Percentiles rank a stretch among this genome's conserved stretches.
phyloP scores from a whole-genome alignment of 2,113 vertebrate species.

The Callorhinus ursinus region DNA sequence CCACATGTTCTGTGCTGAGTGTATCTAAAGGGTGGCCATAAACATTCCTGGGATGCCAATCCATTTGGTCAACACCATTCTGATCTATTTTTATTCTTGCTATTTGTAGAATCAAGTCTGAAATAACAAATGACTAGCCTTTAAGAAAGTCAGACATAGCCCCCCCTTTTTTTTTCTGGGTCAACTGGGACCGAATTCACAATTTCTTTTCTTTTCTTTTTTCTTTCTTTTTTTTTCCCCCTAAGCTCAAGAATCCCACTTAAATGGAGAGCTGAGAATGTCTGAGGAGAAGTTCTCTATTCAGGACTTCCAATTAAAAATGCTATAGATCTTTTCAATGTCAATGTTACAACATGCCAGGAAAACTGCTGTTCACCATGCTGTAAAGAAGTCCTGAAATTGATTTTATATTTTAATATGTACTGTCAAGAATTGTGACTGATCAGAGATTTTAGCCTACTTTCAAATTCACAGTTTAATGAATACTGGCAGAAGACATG shows the following conservation, averaged over 20 bases:
- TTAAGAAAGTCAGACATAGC: neutral
- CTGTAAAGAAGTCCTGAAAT: neutral
- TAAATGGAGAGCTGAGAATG: neutral
- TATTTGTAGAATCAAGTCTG: neutral
- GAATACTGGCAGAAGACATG: neutral
- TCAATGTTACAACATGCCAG: neutral
- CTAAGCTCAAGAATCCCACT: neutral
- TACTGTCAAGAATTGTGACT: neutral
- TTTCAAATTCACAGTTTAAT: neutral
- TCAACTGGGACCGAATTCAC: neutral
- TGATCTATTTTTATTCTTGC: neutral
- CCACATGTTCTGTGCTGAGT: neutral
- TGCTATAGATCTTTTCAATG: neutral
- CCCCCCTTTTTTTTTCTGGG: neutral
- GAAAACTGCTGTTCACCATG: neutral
- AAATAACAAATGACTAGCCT: neutral
- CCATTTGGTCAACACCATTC: neutral
- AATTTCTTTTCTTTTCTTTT: neutral
- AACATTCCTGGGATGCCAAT: neutral
- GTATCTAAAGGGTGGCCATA: neutral
- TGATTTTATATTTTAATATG: conserved; percentile 40
- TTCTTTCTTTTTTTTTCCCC: too few species aligned
- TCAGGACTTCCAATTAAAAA: neutral
- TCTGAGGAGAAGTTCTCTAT: neutral
- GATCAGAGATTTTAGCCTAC: neutral